Percentiles rank a stretch among this genome's conserved stretches.
Conservation (phyloP, 2,888 invertebrate species). For the Gasteruption jaculator region DNA sequence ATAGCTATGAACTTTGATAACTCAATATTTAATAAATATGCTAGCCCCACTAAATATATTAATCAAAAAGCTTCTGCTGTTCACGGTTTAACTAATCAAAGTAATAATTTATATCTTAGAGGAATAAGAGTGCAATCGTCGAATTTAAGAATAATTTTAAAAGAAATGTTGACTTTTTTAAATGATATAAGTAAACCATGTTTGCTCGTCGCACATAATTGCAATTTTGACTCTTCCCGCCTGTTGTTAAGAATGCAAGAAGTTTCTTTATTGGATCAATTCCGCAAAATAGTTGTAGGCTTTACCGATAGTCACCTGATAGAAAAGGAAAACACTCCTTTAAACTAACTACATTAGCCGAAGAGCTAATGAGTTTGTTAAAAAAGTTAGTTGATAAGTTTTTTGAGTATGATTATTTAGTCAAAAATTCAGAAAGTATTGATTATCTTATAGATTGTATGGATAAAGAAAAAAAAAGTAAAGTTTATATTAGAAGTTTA, state of each 20-base stretch:
- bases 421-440: neutral
- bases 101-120: neutral
- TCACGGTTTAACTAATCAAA: conserved; percentile 5
- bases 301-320: conserved; percentile 8
- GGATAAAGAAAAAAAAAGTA: neutral
- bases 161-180: conserved; percentile 3
- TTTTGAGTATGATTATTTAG: neutral
- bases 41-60: conserved; percentile 17
- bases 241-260: conserved; percentile 13
- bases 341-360: conserved; percentile 6
- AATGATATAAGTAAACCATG: conserved; percentile 4
- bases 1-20: conserved; percentile 17
- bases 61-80: conserved; percentile 17
- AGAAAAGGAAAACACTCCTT: neutral
- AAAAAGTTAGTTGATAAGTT: conserved; percentile 13
- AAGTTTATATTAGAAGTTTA: neutral
- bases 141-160: conserved; percentile 1
- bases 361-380: conserved; percentile 7
- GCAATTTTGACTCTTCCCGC: too few species aligned
- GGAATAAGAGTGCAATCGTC: conserved; percentile 1
- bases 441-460: neutral
- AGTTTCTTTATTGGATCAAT: conserved; percentile 17
- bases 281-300: neutral
- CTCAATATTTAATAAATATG: conserved; percentile 17
- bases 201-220: conserved; percentile 15